These are phyloP conservation scores for Nipponacmea schrenckii DNA, from an alignment of 2,888 invertebrate species.

Conservation along the genomic window DNA sequence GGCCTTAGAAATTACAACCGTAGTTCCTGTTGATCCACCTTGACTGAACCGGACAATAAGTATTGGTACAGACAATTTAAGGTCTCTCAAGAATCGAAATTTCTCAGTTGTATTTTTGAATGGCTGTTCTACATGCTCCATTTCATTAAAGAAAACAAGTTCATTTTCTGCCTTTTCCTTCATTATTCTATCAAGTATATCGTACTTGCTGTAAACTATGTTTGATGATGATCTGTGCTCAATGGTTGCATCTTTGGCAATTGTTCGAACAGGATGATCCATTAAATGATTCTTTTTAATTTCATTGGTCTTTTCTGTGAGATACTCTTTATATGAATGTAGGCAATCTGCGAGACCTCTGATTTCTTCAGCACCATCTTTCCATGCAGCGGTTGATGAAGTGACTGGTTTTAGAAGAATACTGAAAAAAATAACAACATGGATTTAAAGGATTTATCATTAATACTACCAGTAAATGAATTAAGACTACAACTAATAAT, in stretches of 20 bases:
- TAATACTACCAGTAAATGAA: too few relatives aligned
- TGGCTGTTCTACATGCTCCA: background rate
- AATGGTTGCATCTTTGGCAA: conserved; percentile 9
- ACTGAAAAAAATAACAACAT: too few relatives aligned
- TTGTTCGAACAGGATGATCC: conserved; percentile 8
- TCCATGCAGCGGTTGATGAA: background rate
- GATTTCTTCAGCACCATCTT: background rate
- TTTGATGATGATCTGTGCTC: conserved; percentile 13
- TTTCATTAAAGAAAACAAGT: background rate
- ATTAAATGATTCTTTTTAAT: background rate
- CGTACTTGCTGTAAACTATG: background rate
- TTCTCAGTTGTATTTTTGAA: background rate
- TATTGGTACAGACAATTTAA: background rate
- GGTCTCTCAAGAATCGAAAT: background rate
- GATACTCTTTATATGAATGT: background rate
- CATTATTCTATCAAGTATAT: background rate
- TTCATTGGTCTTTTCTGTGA: background rate
- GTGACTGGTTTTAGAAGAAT: background rate
- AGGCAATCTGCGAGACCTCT: conserved; percentile 3
- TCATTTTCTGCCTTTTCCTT: background rate
- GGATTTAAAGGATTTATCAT: too few relatives aligned
- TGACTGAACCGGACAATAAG: background rate
- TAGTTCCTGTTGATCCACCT: background rate
- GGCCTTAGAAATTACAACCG: too few relatives aligned
- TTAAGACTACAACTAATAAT: too few relatives aligned